A percentile compares a stretch with the other conserved stretches of the same genome.
phyloP scores from a whole-genome alignment of 2,113 vertebrate genomes.

The Myiozetetes cayanensis region DNA sequence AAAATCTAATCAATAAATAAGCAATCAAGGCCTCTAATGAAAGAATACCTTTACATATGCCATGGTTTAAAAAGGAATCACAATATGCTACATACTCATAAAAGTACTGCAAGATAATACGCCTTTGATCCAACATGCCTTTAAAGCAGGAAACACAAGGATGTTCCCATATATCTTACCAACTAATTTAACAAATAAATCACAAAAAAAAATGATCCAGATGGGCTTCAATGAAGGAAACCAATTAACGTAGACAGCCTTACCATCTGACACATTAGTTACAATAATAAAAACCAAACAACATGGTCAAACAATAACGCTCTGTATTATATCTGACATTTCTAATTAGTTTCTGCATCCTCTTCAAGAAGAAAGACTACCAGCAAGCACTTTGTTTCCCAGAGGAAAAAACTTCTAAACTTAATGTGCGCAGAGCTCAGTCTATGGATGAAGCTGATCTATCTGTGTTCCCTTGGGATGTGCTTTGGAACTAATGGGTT shows the following conservation, averaged over 20 bases:
- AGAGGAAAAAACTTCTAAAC: conserved; percentile 34
- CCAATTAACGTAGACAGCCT: conserved; percentile 62
- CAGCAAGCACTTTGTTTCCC: conserved; percentile 30
- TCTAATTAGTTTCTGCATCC: conserved; percentile 60
- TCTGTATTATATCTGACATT: conserved; percentile 49
- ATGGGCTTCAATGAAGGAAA: conserved; percentile 63
- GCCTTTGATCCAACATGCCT: conserved; percentile 46
- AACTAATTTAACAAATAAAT: conserved; percentile 67
- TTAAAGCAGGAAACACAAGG: conserved; percentile 63
- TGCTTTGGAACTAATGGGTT: conserved; percentile 44
- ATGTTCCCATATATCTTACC: conserved; percentile 59
- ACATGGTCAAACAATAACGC: conserved; percentile 51
- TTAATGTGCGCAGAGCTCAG: background rate
- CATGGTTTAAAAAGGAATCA: conserved; percentile 14
- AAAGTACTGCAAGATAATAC: conserved; percentile 41
- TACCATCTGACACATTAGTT: conserved; percentile 66
- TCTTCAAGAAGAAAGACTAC: conserved; percentile 41
- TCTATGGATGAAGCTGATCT: background rate
- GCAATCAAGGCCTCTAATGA: background rate
- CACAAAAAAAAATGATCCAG: conserved; percentile 67
- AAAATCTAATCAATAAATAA: conserved; percentile 39
- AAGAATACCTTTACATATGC: background rate
- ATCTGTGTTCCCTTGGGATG: conserved; percentile 9
- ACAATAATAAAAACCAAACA: conserved; percentile 67
- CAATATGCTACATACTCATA: conserved; percentile 5